Base-by-base conservation (phyloP, 2,888 invertebrate genomes). In the Leptinotarsa haldemani region DNA sequence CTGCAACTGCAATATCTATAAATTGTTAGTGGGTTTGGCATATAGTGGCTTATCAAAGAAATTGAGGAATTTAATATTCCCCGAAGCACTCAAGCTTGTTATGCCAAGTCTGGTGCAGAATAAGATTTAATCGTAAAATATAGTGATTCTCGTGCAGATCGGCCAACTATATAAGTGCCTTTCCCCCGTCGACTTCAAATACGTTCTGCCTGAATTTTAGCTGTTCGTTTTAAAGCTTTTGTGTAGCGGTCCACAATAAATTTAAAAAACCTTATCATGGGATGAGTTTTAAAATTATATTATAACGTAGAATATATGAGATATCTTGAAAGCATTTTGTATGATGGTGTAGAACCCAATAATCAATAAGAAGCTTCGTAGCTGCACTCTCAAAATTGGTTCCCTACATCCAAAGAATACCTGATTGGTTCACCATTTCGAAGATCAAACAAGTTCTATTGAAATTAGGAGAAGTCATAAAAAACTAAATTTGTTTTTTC, bases 91-190 rank as follows among this genome's bases (percentile, higher is more conserved):
- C 82, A 77, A 80, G 76, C 83, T 83, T 85, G 84, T 83, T 84
- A 85, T 84, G 83, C 83, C 81, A 79, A 82, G 84, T 83, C 84
- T 83, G 82, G 80, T 78, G 80, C 79, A 82, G 80, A 84, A 83
- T 84, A 83, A 84, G 84, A 85, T 84, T 85, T 84, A 85, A 85
- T 85, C 85, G 84, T 85, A 84, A 85, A 85, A 83, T 40, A 40
- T 82, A 81, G 84, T 80, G 79, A 81, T 81, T 82, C 83, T 82
- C 82, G 83, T 82, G 84, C 82, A 82, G 83, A 83, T 84, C 81
- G 82, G 3, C 30, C 30, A 30, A 61, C 83, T 83, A 30, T 30
- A 83, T 83, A 82, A 85, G 84, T 85, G 84, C 84, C 80, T 82
- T 82, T 81, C 80, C 82, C 82, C 80, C 82, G 82, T 81, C 82